Conservation (phyloP, 1,140 invertebrate species). For the Drosophila fuyamai region DNA sequence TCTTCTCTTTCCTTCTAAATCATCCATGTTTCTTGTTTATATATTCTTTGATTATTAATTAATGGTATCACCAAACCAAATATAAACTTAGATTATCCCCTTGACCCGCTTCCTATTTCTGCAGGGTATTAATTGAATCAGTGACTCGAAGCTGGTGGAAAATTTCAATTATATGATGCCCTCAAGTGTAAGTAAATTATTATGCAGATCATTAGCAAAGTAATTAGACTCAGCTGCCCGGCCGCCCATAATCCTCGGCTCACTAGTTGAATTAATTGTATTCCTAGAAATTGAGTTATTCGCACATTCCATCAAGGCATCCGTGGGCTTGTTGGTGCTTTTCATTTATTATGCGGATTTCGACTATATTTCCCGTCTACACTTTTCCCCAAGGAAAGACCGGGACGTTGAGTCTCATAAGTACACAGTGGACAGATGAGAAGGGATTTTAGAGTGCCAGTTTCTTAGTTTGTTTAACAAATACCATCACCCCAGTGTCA, state of each 20-base stretch:
- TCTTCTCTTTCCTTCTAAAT: neutral
- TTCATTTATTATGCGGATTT: conserved; percentile 76
- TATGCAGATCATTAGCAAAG: conserved; percentile 78
- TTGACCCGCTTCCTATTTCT: neutral
- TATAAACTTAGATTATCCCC: neutral
- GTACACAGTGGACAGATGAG: conserved; percentile 40
- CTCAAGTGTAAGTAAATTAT: conserved; percentile 72
- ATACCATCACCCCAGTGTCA: conserved; percentile 47
- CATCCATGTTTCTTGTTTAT: neutral
- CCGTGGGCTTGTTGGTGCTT: conserved; percentile 18
- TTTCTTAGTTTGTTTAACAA: conserved; percentile 42
- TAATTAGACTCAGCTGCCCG: conserved; percentile 49
- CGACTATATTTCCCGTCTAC: conserved; percentile 44
- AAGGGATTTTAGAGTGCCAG: conserved; percentile 15
- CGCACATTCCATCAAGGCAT: conserved; percentile 51
- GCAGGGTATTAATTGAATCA: conserved; percentile 39
- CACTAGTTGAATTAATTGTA: conserved; percentile 67
- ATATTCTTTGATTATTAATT: neutral
- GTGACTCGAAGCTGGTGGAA: conserved; percentile 13
- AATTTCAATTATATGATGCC: conserved; percentile 68
- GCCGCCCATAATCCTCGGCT: conserved; percentile 26
- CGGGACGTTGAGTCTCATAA: conserved; percentile 36
- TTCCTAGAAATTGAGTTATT: conserved; percentile 74
- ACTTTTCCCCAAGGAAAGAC: conserved; percentile 42
- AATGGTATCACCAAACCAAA: neutral